These are phyloP conservation scores for Himalopsyche kuldschensis DNA, from an alignment of 2,888 invertebrate genomes.

Conservation along the genomic window DNA sequence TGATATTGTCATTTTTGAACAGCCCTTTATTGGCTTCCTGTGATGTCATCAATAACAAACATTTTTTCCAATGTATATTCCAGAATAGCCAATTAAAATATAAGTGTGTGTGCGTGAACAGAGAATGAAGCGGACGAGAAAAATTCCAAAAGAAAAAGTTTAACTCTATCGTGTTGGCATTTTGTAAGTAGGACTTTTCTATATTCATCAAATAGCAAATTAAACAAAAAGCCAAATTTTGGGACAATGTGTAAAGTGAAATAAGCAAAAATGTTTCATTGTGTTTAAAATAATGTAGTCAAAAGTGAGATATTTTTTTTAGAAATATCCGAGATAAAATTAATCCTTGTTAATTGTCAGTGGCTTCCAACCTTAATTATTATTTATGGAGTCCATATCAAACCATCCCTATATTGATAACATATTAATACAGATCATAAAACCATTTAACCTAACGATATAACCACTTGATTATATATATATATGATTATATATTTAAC, in stretches of 20 bases:
- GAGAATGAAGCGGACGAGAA: neutral
- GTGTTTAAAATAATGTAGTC: conserved; percentile 41
- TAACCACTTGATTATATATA: too few species aligned
- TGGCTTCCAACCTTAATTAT: conserved; percentile 1
- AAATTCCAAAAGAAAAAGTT: conserved; percentile 43
- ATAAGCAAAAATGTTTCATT: conserved; percentile 40
- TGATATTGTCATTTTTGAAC: neutral
- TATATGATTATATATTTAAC: too few species aligned
- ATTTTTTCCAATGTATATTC: neutral
- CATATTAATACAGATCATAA: too few species aligned
- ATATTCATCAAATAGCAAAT: conserved; percentile 49
- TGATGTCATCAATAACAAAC: neutral
- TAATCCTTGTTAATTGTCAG: conserved; percentile 3
- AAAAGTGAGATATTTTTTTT: conserved; percentile 38
- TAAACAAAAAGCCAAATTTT: conserved; percentile 44
- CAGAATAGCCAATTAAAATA: conserved; percentile 1
- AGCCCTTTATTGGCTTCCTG: neutral
- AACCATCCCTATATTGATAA: neutral
- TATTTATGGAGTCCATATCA: neutral
- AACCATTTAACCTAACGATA: too few species aligned
- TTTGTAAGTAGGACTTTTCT: conserved; percentile 57
- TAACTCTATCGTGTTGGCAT: conserved; percentile 54
- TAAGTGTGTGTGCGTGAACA: neutral
- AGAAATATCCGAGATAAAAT: conserved; percentile 16
- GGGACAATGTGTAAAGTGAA: neutral